These are phyloP conservation scores for Ormyrus pomaceus DNA, from an alignment of 2,888 invertebrate genomes.

Conservation along the genomic window DNA sequence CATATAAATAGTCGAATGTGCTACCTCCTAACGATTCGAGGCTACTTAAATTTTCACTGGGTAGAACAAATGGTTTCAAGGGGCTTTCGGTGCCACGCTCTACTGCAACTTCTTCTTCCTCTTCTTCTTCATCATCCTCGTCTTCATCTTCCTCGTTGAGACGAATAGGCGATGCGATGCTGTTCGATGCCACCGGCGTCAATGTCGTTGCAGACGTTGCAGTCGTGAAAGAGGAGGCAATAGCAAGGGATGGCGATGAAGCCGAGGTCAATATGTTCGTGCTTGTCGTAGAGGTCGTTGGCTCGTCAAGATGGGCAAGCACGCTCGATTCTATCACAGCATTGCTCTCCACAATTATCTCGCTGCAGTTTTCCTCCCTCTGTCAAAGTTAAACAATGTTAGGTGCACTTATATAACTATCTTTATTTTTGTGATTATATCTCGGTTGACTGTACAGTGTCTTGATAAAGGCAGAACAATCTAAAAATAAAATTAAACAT, in stretches of 20 bases:
- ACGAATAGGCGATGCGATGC: conserved; percentile 39
- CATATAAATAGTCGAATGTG: conserved; percentile 92
- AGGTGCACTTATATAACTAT: no score
- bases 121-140: conserved; percentile 51
- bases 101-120: conserved; percentile 48
- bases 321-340: conserved; percentile 42
- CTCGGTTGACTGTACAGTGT: no score
- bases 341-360: conserved; percentile 63
- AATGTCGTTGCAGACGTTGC: conserved; percentile 6
- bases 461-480: no score
- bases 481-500: not conserved
- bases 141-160: conserved; percentile 55
- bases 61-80: conserved; percentile 66
- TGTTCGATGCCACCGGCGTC: conserved; percentile 3
- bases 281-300: not conserved
- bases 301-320: conserved; percentile 27
- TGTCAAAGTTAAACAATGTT: conserved; percentile 45
- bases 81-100: conserved; percentile 48
- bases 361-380: conserved; percentile 69
- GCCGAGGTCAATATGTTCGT: not conserved
- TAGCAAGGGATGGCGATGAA: conserved; percentile 24
- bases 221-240: conserved; percentile 48
- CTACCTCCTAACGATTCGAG: conserved; percentile 72
- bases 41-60: conserved; percentile 71
- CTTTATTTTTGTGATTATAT: no score